phyloP scores from a whole-genome alignment of 1,140 invertebrate species.

The Micrasema longulum region DNA sequence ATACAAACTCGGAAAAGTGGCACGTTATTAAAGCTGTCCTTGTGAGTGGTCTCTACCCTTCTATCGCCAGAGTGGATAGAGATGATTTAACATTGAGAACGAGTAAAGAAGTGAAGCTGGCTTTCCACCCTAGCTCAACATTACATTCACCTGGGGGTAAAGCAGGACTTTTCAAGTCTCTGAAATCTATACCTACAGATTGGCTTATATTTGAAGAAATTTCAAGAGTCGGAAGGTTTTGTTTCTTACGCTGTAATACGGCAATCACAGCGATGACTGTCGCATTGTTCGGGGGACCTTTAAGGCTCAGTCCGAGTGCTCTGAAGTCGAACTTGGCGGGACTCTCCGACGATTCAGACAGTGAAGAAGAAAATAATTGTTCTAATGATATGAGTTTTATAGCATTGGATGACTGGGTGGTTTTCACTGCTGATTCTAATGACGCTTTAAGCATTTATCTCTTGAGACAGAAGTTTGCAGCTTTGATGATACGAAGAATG shows the following conservation, averaged over 20 bases:
- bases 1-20: constrained; percentile 91
- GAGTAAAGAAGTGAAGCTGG: constrained; percentile 79
- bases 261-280: constrained; percentile 84
- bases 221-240: constrained; percentile 73
- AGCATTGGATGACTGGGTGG: constrained; percentile 83
- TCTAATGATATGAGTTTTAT: constrained; percentile 60
- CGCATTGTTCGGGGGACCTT: constrained; percentile 81
- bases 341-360: constrained; percentile 66
- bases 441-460: constrained; percentile 76
- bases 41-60: constrained; percentile 88
- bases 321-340: constrained; percentile 63
- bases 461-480: constrained; percentile 83
- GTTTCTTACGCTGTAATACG: constrained; percentile 80
- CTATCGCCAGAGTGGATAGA: constrained; percentile 76
- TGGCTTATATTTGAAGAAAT: constrained; percentile 91
- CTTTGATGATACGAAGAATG: constrained; percentile 80
- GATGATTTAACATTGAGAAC: constrained; percentile 63
- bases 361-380: constrained; percentile 69
- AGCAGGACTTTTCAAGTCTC: constrained; percentile 58
- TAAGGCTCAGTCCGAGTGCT: constrained; percentile 68
- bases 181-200: constrained; percentile 75
- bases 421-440: constrained; percentile 78
- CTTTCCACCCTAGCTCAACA: constrained; percentile 81
- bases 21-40: constrained; percentile 91
- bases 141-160: constrained; percentile 65